A percentile compares a stretch with the other conserved stretches of the same genome.
Conservation (phyloP, 2,113 vertebrate genomes). For the Geococcyx californianus region DNA sequence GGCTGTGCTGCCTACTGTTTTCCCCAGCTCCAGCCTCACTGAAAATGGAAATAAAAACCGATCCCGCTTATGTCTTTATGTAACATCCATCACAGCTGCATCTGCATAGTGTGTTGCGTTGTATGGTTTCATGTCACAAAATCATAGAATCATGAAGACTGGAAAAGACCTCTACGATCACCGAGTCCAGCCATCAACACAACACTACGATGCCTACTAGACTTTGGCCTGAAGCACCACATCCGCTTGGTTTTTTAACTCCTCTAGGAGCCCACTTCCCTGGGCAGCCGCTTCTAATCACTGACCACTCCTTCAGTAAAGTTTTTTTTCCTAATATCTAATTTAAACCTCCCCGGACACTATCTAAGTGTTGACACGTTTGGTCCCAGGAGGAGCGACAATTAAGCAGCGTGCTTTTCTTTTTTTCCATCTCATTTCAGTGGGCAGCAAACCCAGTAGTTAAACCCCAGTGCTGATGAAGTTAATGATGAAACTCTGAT, state of each 20-base stretch:
- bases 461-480: not conserved
- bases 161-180: no score
- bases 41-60: not conserved
- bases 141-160: no score
- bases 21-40: not conserved
- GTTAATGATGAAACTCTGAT: not conserved
- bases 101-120: not conserved
- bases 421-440: not conserved
- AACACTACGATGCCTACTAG: no score
- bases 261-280: no score
- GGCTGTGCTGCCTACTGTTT: not conserved
- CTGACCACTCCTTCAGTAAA: no score
- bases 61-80: not conserved
- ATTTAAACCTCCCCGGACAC: no score
- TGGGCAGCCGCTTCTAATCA: no score
- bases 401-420: not conserved
- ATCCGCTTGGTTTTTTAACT: no score
- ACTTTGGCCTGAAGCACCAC: no score
- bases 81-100: not conserved
- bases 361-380: not conserved
- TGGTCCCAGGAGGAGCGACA: not conserved
- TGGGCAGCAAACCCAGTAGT: not conserved
- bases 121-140: not conserved
- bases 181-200: no score
- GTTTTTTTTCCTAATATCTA: no score